A percentile compares a stretch with the other conserved stretches of the same genome.
These are phyloP conservation scores for Telmatherina bonti DNA, from an alignment of 2,797 vertebrate genomes.

Conservation along the genomic window DNA sequence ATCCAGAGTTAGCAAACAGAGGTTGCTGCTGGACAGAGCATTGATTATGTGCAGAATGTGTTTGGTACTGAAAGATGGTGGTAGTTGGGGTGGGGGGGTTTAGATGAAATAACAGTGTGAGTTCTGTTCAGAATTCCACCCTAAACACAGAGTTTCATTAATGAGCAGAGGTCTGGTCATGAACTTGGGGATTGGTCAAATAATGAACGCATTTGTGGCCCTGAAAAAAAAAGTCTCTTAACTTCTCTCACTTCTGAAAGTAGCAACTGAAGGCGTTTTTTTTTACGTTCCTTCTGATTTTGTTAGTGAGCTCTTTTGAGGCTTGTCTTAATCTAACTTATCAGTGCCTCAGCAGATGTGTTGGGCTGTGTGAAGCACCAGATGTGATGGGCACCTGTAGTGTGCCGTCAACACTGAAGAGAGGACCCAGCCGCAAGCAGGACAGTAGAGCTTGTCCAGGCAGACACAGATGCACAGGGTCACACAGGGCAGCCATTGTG, in stretches of 20 bases:
- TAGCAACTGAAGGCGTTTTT: constrained; percentile 58
- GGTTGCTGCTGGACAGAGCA: constrained; percentile 72
- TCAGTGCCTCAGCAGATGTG: constrained; percentile 56
- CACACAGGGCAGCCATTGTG: constrained; percentile 78
- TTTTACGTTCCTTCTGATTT: constrained; percentile 44
- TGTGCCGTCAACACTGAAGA: constrained; percentile 60
- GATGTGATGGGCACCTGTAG: constrained; percentile 82
- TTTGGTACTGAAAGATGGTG: constrained; percentile 76
- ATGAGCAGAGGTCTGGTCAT: constrained; percentile 68
- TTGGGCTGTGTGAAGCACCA: constrained; percentile 55
- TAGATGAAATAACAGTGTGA: constrained; percentile 75
- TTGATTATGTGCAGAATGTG: constrained; percentile 77
- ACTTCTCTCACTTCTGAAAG: constrained; percentile 63
- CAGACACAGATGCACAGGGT: constrained; percentile 78
- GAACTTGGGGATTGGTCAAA: constrained; percentile 76
- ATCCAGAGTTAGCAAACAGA: constrained; percentile 73
- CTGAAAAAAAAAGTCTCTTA: constrained; percentile 41
- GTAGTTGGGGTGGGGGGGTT: constrained; percentile 28
- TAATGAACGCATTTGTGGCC: constrained; percentile 72
- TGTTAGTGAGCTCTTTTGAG: constrained; percentile 52
- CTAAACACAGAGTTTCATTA: constrained; percentile 77
- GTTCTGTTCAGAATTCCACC: constrained; percentile 71
- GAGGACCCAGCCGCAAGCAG: constrained; percentile 53
- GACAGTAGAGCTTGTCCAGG: constrained; percentile 75
- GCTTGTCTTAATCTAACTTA: constrained; percentile 47